Evolutionary conservation across 2,888 invertebrate species (phyloP).

Genomic region (Exephanes ischioxanthus): DNA sequence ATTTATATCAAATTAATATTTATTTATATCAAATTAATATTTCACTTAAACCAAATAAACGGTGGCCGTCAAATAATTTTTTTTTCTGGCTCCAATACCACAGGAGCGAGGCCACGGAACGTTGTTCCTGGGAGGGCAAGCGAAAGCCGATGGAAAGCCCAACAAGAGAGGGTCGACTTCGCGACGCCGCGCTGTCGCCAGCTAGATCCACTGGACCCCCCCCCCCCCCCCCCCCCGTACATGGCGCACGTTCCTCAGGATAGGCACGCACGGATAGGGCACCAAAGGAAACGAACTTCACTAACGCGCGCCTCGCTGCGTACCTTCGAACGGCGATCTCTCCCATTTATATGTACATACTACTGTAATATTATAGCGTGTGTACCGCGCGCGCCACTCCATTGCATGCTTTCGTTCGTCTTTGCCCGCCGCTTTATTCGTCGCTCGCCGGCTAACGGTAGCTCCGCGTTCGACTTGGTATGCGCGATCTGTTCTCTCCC

Average conservation of each 20-base stretch:
- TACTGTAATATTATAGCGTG: constrained; percentile 32
- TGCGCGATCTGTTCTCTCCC: constrained; percentile 80
- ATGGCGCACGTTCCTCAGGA: constrained; percentile 58
- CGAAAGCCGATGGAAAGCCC: constrained; percentile 11
- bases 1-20: no score
- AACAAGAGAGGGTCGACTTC: constrained; percentile 41
- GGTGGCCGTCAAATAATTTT: no score
- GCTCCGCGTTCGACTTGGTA: constrained; percentile 77
- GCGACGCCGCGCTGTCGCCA: constrained; percentile 39
- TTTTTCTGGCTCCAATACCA: not conserved
- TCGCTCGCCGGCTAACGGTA: constrained; percentile 70
- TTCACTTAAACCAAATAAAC: no score
- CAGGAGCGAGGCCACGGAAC: constrained; percentile 11
- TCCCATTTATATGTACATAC: constrained; percentile 16
- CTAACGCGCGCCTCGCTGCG: constrained; percentile 58
- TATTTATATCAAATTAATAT: no score
- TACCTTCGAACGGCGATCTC: constrained; percentile 1
- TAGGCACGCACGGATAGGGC: constrained; percentile 51
- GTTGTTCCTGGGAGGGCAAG: constrained; percentile 9
- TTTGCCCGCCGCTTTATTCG: constrained; percentile 44
- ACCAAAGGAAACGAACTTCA: constrained; percentile 70
- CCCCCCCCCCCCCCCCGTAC: constrained; percentile 52
- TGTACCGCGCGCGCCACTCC: constrained; percentile 18
- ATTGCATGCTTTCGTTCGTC: constrained; percentile 23
- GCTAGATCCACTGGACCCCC: constrained; percentile 22